Conservation (phyloP, 2,797 vertebrate species). For the Alfaro cultratus region DNA sequence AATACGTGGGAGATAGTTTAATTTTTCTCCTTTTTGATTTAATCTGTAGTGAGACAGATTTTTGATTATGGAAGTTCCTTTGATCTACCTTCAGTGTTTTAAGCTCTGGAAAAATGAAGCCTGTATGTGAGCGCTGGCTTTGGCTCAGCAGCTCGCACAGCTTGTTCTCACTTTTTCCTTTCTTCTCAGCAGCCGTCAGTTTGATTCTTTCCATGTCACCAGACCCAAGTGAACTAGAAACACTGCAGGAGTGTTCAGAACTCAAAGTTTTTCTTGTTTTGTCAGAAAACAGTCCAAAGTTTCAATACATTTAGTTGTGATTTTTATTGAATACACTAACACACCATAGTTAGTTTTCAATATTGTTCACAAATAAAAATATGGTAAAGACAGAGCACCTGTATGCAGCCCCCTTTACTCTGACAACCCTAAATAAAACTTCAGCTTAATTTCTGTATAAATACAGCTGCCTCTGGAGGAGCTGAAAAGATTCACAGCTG, state of each 20-base stretch:
- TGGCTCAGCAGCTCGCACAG: constrained; percentile 12
- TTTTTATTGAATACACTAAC: background rate
- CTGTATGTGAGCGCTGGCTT: constrained; percentile 7
- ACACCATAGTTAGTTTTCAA: background rate
- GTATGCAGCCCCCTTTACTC: background rate
- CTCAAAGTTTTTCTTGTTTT: background rate
- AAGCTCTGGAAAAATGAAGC: background rate
- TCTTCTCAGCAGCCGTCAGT: constrained; percentile 1
- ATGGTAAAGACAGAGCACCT: background rate
- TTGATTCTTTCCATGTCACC: constrained; percentile 9
- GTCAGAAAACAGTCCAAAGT: background rate
- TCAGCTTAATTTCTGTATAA: background rate
- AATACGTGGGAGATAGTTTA: background rate
- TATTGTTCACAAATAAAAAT: background rate
- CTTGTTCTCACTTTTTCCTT: background rate
- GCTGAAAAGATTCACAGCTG: background rate
- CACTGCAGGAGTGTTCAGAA: background rate
- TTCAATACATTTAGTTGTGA: background rate
- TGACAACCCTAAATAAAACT: background rate
- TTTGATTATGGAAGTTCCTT: background rate
- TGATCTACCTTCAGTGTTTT: background rate
- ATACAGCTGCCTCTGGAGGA: background rate
- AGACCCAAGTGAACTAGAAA: constrained; percentile 16
- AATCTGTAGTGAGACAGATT: background rate
- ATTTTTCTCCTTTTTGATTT: background rate